These are phyloP conservation scores for Philopedon plagiatum DNA, from an alignment of 2,888 invertebrate species.

Conservation along the genomic window DNA sequence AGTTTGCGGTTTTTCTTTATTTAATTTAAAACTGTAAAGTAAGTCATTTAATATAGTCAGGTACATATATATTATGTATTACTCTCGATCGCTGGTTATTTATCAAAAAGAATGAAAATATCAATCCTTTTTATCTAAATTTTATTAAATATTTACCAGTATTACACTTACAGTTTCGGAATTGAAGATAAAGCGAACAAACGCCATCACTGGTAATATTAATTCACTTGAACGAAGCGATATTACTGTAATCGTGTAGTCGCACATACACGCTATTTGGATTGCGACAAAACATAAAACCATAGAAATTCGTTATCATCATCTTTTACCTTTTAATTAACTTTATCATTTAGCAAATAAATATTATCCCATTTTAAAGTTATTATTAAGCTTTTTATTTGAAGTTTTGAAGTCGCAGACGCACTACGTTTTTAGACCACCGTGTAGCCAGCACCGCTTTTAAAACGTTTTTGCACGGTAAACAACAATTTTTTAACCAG, in stretches of 20 bases:
- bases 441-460: conserved; percentile 24
- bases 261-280: conserved; percentile 15
- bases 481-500: conserved; percentile 44
- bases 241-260: conserved; percentile 33
- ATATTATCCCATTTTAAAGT: conserved; percentile 26
- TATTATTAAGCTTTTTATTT: conserved; percentile 30
- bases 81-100: neutral
- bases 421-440: conserved; percentile 36
- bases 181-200: conserved; percentile 9
- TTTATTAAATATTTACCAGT: conserved; percentile 28
- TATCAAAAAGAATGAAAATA: conserved; percentile 6
- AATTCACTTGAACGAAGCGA: conserved; percentile 20
- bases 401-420: neutral
- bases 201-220: conserved; percentile 17
- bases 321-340: conserved; percentile 45
- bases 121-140: conserved; percentile 18
- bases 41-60: too few species aligned
- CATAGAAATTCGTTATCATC: conserved; percentile 42
- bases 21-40: too few species aligned
- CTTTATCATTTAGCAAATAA: conserved; percentile 49
- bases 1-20: too few species aligned
- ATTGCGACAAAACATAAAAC: conserved; percentile 27
- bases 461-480: conserved; percentile 46
- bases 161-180: conserved; percentile 5
- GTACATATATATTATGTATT: too few species aligned